Evolutionary conservation across 92 coral and sea anemone genomes (phyloP).

Genomic region (Pocillopora meandrina): DNA sequence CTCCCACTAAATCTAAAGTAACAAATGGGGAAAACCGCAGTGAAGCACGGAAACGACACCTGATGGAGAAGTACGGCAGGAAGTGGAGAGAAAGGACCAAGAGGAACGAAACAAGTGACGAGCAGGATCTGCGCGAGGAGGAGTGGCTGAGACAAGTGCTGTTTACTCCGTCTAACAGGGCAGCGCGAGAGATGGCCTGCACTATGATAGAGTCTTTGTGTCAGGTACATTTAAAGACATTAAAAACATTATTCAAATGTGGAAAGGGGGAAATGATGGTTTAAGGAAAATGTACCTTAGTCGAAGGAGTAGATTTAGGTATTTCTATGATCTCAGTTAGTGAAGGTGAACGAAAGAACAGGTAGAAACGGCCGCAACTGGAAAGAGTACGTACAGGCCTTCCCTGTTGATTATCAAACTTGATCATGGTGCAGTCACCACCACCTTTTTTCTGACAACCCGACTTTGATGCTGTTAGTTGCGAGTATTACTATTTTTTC

Average conservation of each 20-base stretch:
- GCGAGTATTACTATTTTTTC: too few species aligned
- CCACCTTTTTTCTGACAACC: too few species aligned
- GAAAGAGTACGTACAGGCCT: too few species aligned
- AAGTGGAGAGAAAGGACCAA: slow-evolving; percentile 71
- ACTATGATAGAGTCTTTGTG: slow-evolving; percentile 93
- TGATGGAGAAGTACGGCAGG: slow-evolving; percentile 73
- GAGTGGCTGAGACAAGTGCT: slow-evolving; percentile 95
- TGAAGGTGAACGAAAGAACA: too few species aligned
- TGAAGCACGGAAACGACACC: slow-evolving; percentile 70
- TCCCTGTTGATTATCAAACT: too few species aligned
- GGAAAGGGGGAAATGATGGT: neutral
- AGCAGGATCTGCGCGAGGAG: slow-evolving; percentile 71
- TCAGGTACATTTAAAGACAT: slow-evolving; percentile 61
- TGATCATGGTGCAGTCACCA: too few species aligned
- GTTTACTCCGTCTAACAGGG: slow-evolving; percentile 93
- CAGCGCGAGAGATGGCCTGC: slow-evolving; percentile 95
- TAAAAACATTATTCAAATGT: neutral
- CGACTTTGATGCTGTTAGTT: too few species aligned
- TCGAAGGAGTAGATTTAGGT: too few species aligned
- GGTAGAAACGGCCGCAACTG: too few species aligned
- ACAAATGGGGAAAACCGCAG: slow-evolving; percentile 70
- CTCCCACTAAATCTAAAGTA: slow-evolving; percentile 60
- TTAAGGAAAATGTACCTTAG: too few species aligned
- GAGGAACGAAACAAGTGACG: slow-evolving; percentile 58
- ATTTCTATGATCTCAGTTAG: too few species aligned